These are phyloP conservation scores for Yponomeuta plumbellus DNA, from an alignment of 2,888 invertebrate species.

Conservation along the genomic window DNA sequence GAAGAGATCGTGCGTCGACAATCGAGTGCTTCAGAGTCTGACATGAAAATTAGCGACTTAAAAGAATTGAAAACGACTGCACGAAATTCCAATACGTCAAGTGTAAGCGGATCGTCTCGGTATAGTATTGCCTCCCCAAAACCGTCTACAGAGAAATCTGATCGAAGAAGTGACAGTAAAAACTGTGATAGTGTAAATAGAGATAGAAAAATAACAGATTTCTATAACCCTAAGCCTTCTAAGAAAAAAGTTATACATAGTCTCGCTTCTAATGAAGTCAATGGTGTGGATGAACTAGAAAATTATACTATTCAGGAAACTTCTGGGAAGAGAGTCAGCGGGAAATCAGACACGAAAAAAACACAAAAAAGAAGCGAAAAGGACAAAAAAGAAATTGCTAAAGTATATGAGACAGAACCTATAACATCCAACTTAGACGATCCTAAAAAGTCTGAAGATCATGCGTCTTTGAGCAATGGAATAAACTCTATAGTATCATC, in stretches of 20 bases:
- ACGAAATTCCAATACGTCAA: background rate
- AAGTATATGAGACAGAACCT: background rate
- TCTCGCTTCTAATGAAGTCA: background rate
- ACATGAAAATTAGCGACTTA: background rate
- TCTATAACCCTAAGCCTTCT: background rate
- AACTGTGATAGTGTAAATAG: too few species aligned
- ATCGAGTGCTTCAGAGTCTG: background rate
- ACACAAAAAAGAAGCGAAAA: background rate
- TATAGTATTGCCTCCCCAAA: background rate
- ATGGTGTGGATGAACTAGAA: background rate
- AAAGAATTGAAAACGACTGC: background rate
- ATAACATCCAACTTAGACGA: background rate
- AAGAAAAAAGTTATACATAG: background rate
- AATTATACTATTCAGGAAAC: background rate
- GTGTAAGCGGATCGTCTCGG: background rate
- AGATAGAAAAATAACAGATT: background rate
- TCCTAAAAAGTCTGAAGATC: background rate
- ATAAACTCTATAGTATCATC: too few species aligned
- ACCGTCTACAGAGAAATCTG: background rate
- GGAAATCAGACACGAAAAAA: background rate
- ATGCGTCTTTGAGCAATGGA: background rate
- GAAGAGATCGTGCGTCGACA: background rate
- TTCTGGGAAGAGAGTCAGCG: background rate
- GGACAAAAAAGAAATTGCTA: background rate
- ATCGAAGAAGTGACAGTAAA: background rate